phyloP scores from a whole-genome alignment of 2,113 vertebrate genomes.

The Zapornia atra region DNA sequence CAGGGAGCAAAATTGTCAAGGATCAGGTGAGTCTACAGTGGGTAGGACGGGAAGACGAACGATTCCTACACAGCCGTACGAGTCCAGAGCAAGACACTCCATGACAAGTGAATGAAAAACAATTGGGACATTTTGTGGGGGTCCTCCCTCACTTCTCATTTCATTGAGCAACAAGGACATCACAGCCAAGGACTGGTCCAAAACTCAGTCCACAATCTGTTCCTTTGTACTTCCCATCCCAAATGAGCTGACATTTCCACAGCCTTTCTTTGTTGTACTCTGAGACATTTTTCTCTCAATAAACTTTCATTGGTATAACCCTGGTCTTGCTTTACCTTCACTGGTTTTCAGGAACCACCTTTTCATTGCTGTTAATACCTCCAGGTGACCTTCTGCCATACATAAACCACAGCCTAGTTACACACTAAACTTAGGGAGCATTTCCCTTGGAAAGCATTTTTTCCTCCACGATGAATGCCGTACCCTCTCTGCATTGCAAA shows the following conservation, averaged over 20 bases:
- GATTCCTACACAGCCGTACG: background rate
- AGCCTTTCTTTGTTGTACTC: background rate
- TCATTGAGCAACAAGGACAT: background rate
- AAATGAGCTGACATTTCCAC: background rate
- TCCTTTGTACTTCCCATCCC: background rate
- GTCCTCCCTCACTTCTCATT: background rate
- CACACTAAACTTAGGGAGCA: background rate
- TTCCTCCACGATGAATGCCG: background rate
- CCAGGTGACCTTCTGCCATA: background rate
- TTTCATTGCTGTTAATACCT: background rate
- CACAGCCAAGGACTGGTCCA: background rate
- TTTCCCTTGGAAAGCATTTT: background rate
- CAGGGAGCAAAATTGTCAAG: background rate
- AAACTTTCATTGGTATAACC: background rate
- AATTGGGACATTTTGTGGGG: background rate
- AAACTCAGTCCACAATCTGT: background rate
- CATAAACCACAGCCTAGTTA: background rate
- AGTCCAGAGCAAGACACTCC: background rate
- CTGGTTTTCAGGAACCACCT: background rate
- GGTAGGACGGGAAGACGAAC: background rate
- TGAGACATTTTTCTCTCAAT: background rate
- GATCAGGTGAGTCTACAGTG: background rate
- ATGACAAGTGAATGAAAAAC: background rate
- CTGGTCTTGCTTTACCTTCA: background rate
- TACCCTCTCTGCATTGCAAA: slow-evolving; percentile 1